Evolutionary conservation across 2,797 vertebrate genomes (phyloP), one percentile per base, ranked within the genome.

Genomic region (Anguilla marmorata): DNA sequence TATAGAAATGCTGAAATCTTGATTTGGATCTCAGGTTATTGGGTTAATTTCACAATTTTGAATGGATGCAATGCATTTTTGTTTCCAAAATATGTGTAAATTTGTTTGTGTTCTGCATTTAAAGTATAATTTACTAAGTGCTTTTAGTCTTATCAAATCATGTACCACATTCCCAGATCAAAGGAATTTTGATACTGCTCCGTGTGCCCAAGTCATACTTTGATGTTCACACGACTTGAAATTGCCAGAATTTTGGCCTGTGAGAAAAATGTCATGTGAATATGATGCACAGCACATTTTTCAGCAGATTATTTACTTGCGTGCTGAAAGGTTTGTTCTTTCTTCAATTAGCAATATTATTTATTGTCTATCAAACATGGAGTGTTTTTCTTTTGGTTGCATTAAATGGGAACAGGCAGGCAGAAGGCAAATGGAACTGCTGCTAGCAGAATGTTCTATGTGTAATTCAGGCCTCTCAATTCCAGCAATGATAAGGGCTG

Each of bases 401-500:
- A 30, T 33, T 79, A 79, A 41, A 41, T 79, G 74, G 14, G 74
- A 79, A 41, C 74, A 37, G 5, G 74, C 30, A 79, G 30, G 9
- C 74, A 14, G 74, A 41, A 33, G 30, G 9, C 33, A 24, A 79
- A 24, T 4, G 63, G 63, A 66, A n/a, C n/a, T 66, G 7, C 63
- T 66, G 63, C 63, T 66, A 66, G 63, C 3, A n/a, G 8, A 66
- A 66, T 66, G 63, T 66, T 66, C 63, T n/a, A 7, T 66, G 27
- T n/a, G 60, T 63, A 63, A 63, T 63, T 21, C 63, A 66, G 63
- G 21, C 63, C n/a, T 37, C 76, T 63, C 7, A 60, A 19, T 24
- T 30, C 30, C 27, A 4, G 56, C 58, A 60, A 30, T 87, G 86
- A 87, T 87, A 21, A 50, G 54, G 82, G 33, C 37, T 60, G 74